Evolutionary conservation across 1,140 invertebrate species (phyloP).

Genomic region (Lamellibrachia luymesi): DNA sequence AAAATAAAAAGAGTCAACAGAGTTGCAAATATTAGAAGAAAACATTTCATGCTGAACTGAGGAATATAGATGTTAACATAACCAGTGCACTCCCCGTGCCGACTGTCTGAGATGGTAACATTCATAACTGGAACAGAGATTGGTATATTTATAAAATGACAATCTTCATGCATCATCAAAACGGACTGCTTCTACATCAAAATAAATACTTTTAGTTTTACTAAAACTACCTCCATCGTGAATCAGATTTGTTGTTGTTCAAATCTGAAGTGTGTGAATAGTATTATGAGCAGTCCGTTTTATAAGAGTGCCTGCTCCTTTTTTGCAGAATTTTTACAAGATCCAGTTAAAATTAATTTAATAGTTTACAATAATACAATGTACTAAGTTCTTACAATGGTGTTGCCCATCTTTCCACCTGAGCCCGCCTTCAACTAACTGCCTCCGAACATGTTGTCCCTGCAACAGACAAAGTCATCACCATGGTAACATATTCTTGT

Average conservation of each 20-base stretch:
- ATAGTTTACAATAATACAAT: not conserved
- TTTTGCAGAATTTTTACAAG: no score
- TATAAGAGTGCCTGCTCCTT: no score
- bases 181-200: not conserved
- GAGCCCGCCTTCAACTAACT: no score
- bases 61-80: not conserved
- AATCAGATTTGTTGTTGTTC: no score
- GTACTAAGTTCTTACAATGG: not conserved
- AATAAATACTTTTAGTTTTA: no score
- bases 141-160: not conserved
- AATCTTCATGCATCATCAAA: not conserved
- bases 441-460: no score
- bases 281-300: no score
- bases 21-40: not conserved
- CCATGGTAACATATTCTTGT: conserved; percentile 23
- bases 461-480: conserved; percentile 55
- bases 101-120: not conserved
- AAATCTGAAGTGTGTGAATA: no score
- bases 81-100: no score
- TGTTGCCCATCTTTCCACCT: conserved; percentile 26
- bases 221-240: no score
- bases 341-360: no score
- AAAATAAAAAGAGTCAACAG: not conserved
- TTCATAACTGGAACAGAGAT: not conserved
- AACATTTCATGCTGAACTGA: not conserved